Base-by-base conservation (phyloP, 2,888 invertebrate genomes). In the Electrophaes corylata region DNA sequence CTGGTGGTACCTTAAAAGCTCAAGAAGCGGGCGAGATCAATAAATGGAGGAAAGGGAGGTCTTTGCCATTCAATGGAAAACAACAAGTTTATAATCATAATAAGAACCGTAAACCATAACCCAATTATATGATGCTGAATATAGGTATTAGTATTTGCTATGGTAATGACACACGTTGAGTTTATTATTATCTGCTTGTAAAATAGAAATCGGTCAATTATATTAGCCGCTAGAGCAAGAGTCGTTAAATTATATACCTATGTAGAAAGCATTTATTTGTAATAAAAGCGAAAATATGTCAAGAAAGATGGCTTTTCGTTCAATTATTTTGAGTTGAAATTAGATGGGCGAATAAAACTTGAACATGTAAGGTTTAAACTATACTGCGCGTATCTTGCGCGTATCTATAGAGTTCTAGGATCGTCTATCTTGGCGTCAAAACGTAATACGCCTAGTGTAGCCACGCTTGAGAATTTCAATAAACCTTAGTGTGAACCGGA, bases 111-210 rank as follows among this genome's bases (percentile, higher is more conserved):
- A 6, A 35, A 35, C 35, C 12, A 14, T 35, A 35, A 11, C 12
- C 35, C 12, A 3, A 10, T 29, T 35, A 5, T 4, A 14, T 5
- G 14, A 5, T 14, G 35, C 35, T 6, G 14, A 35, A 11, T 31
- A 35, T 5, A 12, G 10, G 10, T 37, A 16, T 37, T 16, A 37
- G 14, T 37, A 37, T 37, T 37, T 37, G 37, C 10, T 37, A 37
- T 37, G 37, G 20, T 14, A 20, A 14, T 47, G 33, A 44, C 43
- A 44, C 23, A 26, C 43, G 20, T 26, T 44, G 14, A 44, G 26
- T 44, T 44, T 20, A 44, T 26, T 14, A 26, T 14, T 26, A 47
- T 18, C 35, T 14, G 37, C 14, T 16, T 16, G 18, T 33, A 20
- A 47, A 47, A 47, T 8, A 37, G 37, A 39, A 45, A 18, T 20